Evolutionary conservation across 2,113 vertebrate species (phyloP), one percentile per base, ranked within the genome.

Genomic region (Bothrops jararaca): DNA sequence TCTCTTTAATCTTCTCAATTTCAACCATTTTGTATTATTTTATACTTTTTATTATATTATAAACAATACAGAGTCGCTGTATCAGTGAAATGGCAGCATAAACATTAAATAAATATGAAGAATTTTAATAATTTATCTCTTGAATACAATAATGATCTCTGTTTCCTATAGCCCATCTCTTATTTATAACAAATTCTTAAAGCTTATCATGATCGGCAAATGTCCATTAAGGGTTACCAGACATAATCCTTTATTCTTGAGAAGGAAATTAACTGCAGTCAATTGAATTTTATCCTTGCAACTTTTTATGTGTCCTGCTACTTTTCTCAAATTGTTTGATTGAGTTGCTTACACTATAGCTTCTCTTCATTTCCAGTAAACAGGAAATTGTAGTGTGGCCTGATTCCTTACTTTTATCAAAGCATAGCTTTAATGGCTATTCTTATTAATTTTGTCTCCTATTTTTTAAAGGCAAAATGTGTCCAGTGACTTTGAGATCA

Each of bases 401-500:
- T 1, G 0, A 39, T 80, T 80, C 3, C 18, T 80, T 80, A 39
- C 18, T 80, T 80, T n/a, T 20, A 45, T 87, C 50, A 87, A 29
- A 45, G 6, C 48, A 42, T 39, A 92, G 23, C 29, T 26, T n/a
- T 34, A 87, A 50, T 60, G 26, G 50, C 18, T 87, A 23, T 85
- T 48, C 29, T 7, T 87, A 8, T 45, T 95, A 48, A 89, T 92
- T 85, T 52, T 74, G 88, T 52, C n/a, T 92, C 90, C 92, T 42
- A 50, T 52, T 22, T 74, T 74, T 96, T 97, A 57, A 95, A 99
- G 99, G 96, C 97, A 98, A 0, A 97, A 99, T 93, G 98, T 99
- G 15, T 98, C 98, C 93, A 99, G 97, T 97, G 98, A 99, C 97
- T 99, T 99, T 98, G 98, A 98, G 95, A 98, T 99, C 95, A 97